Percentiles rank a stretch among this genome's conserved stretches.
phyloP scores from a whole-genome alignment of 2,797 vertebrate species.

The Scolopax bukidnonensis region DNA sequence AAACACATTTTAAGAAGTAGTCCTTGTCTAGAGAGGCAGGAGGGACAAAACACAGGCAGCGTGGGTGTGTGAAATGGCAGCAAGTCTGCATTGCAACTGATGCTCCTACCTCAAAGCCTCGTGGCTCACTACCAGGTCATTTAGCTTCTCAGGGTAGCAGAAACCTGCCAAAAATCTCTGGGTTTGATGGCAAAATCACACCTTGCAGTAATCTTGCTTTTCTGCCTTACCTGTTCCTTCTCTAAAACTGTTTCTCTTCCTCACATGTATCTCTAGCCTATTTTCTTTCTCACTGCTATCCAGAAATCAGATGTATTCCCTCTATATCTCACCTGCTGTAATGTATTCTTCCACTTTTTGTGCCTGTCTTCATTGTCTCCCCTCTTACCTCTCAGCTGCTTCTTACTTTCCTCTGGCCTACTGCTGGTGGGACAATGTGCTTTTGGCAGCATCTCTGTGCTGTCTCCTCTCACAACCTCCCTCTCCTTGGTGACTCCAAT shows the following conservation, averaged over 20 bases:
- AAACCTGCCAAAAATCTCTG: background rate
- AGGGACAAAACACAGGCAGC: background rate
- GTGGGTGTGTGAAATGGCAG: background rate
- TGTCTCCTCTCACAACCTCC: background rate
- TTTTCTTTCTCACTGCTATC: background rate
- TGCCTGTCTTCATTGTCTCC: background rate
- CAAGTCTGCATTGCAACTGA: background rate
- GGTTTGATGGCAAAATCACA: background rate
- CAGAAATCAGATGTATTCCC: background rate
- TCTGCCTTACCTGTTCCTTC: background rate
- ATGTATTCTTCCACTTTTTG: background rate
- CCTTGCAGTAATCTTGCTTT: background rate
- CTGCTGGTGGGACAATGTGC: background rate
- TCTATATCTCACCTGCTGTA: background rate
- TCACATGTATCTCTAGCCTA: background rate
- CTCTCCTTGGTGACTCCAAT: accelerated
- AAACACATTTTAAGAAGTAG: background rate
- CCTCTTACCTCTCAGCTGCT: background rate
- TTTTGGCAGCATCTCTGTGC: background rate
- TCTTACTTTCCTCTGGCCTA: background rate
- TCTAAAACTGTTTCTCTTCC: background rate
- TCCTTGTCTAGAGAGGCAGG: background rate
- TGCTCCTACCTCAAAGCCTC: background rate
- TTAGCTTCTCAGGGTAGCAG: background rate
- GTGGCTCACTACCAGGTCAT: background rate